phyloP scores from a whole-genome alignment of 2,113 vertebrate species.

The Zapornia atra region DNA sequence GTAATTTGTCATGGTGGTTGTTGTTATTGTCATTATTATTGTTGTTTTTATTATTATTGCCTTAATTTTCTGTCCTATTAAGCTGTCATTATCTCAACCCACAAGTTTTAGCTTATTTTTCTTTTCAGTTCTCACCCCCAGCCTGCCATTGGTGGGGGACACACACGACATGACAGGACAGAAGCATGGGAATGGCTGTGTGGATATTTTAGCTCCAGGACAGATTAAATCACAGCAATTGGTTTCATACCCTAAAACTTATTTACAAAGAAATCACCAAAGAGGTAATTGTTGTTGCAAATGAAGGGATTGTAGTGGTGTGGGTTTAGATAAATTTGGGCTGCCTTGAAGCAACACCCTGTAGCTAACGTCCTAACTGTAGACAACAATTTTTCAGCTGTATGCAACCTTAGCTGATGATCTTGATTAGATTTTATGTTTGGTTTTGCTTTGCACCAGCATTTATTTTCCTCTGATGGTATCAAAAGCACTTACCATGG shows the following conservation, averaged over 20 bases:
- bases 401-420: not conserved
- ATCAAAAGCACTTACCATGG: not conserved
- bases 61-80: too few relatives aligned
- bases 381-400: not conserved
- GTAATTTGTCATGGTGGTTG: too few relatives aligned
- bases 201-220: too few relatives aligned
- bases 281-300: not conserved
- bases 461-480: not conserved
- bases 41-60: too few relatives aligned
- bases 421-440: not conserved
- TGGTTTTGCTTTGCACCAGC: not conserved
- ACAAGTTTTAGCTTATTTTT: too few relatives aligned
- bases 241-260: not conserved
- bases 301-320: not conserved
- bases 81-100: too few relatives aligned
- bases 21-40: too few relatives aligned
- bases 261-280: not conserved
- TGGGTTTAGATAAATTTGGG: not conserved
- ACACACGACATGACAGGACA: too few relatives aligned
- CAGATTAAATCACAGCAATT: too few relatives aligned
- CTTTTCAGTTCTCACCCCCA: too few relatives aligned
- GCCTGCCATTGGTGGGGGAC: too few relatives aligned
- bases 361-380: not conserved
- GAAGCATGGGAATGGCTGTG: too few relatives aligned
- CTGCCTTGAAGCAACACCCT: not conserved